These are phyloP conservation scores for Irena cyanogastra DNA, from an alignment of 2,113 vertebrate genomes.

Conservation along the genomic window DNA sequence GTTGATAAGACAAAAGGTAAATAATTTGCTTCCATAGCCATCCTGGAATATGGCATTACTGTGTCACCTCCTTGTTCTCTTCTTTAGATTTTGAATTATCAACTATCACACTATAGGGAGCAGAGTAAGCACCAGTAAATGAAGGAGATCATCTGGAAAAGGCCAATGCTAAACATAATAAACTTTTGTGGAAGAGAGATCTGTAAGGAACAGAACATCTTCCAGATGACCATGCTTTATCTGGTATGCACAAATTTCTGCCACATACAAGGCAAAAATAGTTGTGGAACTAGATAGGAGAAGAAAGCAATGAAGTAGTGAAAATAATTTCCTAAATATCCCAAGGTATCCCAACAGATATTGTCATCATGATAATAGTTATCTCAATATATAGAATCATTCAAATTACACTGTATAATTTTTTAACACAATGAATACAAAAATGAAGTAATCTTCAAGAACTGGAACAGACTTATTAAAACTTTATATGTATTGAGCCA, in stretches of 20 bases:
- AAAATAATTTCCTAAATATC: background rate
- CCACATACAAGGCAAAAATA: background rate
- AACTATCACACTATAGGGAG: background rate
- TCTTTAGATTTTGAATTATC: background rate
- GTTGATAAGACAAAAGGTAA: background rate
- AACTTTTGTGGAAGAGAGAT: background rate
- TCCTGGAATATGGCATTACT: background rate
- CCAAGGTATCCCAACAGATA: background rate
- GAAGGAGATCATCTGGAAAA: background rate
- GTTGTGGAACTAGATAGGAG: background rate
- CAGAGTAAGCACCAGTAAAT: background rate
- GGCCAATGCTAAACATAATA: background rate
- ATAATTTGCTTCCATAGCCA: background rate
- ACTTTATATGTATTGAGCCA: background rate
- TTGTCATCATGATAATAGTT: background rate
- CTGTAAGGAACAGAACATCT: background rate
- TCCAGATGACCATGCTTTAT: background rate
- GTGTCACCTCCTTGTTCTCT: background rate
- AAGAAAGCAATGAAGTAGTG: background rate
- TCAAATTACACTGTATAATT: background rate
- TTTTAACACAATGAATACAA: background rate
- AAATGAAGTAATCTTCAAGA: background rate
- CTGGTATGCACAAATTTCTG: background rate
- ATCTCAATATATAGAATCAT: background rate
- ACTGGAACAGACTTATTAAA: background rate